These are phyloP conservation scores for Rhynchonycteris naso DNA, from an alignment of 2,797 vertebrate species.

Conservation along the genomic window DNA sequence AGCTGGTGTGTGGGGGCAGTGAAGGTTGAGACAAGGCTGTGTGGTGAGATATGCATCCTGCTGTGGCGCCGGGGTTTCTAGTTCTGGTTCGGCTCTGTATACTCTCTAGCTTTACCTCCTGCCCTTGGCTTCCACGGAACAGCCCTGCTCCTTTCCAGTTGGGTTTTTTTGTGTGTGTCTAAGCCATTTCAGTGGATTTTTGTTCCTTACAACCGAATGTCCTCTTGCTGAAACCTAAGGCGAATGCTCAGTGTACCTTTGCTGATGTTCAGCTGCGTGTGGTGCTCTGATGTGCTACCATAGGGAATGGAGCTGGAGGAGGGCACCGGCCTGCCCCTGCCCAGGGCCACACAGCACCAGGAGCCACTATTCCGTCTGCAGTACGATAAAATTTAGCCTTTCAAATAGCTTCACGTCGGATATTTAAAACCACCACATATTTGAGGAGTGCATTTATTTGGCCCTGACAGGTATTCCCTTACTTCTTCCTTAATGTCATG, in stretches of 20 bases:
- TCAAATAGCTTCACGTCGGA: neutral
- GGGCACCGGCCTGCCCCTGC: neutral
- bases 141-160: neutral
- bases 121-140: neutral
- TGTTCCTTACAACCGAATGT: neutral
- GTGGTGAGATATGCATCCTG: neutral
- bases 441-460: neutral
- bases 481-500: neutral
- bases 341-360: fast-evolving
- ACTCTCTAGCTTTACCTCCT: neutral
- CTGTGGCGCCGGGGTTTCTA: neutral
- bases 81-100: neutral
- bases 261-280: neutral
- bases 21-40: neutral
- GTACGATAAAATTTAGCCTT: neutral
- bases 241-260: neutral
- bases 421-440: neutral
- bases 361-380: neutral
- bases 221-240: neutral
- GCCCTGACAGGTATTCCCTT: neutral
- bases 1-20: neutral
- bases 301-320: neutral
- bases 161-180: neutral
- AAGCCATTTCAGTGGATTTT: neutral
- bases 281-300: neutral